Conservation (phyloP, 1,140 invertebrate genomes). For the Penaeus chinensis region DNA sequence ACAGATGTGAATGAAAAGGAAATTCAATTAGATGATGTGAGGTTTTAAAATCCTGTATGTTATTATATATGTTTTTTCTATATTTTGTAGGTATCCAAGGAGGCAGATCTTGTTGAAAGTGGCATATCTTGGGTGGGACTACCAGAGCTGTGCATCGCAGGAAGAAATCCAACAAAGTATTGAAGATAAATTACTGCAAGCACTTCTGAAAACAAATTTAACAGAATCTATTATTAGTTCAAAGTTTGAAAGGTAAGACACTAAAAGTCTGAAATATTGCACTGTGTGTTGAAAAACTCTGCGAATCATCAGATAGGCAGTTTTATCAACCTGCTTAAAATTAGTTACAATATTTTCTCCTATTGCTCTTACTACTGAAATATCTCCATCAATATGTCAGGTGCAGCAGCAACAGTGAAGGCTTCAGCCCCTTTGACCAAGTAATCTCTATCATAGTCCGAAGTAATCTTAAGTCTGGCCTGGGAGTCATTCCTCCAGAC, state of each 20-base stretch:
- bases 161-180: conserved; percentile 18
- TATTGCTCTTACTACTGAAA: no score
- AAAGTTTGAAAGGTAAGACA: conserved; percentile 5
- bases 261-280: no score
- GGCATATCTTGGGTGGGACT: conserved; percentile 22
- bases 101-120: conserved; percentile 9
- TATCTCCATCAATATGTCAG: not conserved
- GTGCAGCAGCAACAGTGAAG: not conserved
- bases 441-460: not conserved
- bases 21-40: no score
- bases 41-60: no score
- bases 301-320: no score
- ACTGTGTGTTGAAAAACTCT: no score
- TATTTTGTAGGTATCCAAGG: not conserved
- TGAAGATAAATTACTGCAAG: conserved; percentile 29
- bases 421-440: conserved; percentile 21
- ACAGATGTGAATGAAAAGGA: no score
- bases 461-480: no score
- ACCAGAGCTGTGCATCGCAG: conserved; percentile 25
- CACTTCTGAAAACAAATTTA: conserved; percentile 7
- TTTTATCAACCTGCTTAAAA: no score
- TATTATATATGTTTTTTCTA: not conserved
- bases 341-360: no score
- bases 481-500: no score
- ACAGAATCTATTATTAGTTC: conserved; percentile 6